These are phyloP conservation scores for Paratilapia polleni DNA, from an alignment of 2,113 vertebrate genomes.

Conservation along the genomic window DNA sequence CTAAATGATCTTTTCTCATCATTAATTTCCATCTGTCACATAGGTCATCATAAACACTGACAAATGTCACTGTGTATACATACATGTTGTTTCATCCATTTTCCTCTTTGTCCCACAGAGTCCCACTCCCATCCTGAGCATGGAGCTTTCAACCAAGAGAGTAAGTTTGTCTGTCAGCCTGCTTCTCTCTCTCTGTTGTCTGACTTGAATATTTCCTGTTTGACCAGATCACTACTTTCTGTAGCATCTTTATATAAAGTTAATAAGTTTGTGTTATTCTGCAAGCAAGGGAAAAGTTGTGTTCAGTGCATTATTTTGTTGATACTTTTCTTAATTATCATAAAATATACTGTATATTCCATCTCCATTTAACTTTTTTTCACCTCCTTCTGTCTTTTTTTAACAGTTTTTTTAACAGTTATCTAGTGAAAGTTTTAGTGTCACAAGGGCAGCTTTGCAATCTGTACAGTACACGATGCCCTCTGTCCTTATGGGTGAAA, in stretches of 20 bases:
- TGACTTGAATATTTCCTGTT: too few species aligned
- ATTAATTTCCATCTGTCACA: rapidly evolving
- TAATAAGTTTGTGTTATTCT: background rate
- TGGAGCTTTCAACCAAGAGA: conserved; percentile 86
- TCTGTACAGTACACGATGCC: too few species aligned
- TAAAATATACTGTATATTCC: background rate
- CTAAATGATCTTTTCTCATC: background rate
- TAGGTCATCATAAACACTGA: background rate
- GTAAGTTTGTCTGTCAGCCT: conserved; percentile 70
- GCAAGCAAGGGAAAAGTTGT: background rate
- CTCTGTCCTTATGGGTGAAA: too few species aligned
- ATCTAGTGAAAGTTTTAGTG: too few species aligned
- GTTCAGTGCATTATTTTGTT: background rate
- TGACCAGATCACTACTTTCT: too few species aligned
- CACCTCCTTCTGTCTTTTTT: too few species aligned
- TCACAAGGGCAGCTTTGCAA: too few species aligned
- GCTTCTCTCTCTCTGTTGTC: background rate
- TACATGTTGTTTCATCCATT: too few species aligned
- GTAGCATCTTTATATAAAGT: background rate
- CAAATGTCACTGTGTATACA: too few species aligned
- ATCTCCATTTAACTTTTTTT: too few species aligned
- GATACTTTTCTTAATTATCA: background rate
- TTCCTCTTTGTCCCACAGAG: conserved; percentile 58
- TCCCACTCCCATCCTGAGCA: conserved; percentile 82
- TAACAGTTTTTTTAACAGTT: too few species aligned